phyloP scores from a whole-genome alignment of 1,140 invertebrate genomes.

The Sogatella furcifera region DNA sequence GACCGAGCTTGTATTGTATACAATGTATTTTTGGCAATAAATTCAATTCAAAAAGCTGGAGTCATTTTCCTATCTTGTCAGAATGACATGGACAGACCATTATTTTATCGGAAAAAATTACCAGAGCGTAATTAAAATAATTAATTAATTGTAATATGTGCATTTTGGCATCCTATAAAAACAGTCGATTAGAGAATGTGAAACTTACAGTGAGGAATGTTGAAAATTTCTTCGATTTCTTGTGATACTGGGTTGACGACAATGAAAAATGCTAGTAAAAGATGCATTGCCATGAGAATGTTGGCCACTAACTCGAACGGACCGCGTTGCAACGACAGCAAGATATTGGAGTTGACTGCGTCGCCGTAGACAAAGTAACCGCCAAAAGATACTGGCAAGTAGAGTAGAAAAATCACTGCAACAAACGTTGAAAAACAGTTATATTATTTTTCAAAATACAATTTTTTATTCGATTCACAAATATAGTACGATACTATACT shows the following conservation, averaged over 20 bases:
- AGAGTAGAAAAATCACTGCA: slow-evolving; percentile 45
- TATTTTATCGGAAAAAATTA: too few relatives aligned
- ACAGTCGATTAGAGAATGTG: not conserved
- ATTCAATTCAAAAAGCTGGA: too few relatives aligned
- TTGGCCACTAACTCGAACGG: slow-evolving; percentile 40
- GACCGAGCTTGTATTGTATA: too few relatives aligned
- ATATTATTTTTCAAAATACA: not conserved
- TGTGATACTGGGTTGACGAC: slow-evolving; percentile 54
- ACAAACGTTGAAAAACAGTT: slow-evolving; percentile 19
- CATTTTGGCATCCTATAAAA: not conserved
- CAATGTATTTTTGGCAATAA: too few relatives aligned
- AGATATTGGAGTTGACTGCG: slow-evolving; percentile 39
- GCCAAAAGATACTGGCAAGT: slow-evolving; percentile 42
- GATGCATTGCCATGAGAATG: slow-evolving; percentile 46
- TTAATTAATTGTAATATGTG: too few relatives aligned
- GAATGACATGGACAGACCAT: too few relatives aligned
- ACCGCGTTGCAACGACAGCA: slow-evolving; percentile 37
- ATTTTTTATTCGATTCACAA: too few relatives aligned
- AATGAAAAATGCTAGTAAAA: slow-evolving; percentile 51
- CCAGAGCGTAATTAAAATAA: too few relatives aligned
- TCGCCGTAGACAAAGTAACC: slow-evolving; percentile 51
- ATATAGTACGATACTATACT: too few relatives aligned
- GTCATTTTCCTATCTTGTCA: too few relatives aligned
- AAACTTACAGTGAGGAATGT: slow-evolving; percentile 46
- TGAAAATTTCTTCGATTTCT: slow-evolving; percentile 55